A percentile compares a stretch with the other conserved stretches of the same genome.
Evolutionary conservation across 1,140 invertebrate genomes (phyloP).

Genomic region (Anoplolepis gracilipes): DNA sequence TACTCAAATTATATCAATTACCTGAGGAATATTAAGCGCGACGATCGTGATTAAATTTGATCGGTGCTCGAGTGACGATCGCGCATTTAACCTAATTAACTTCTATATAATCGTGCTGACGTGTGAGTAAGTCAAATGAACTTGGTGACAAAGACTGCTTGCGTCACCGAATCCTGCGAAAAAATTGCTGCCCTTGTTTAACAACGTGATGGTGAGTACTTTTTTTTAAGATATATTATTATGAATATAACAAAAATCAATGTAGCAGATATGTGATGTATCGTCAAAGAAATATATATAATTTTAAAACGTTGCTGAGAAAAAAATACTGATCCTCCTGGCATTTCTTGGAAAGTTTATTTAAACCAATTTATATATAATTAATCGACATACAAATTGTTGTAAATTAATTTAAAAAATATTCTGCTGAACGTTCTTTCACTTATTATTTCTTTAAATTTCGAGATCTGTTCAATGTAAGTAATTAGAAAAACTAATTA

Average conservation of each 20-base stretch:
- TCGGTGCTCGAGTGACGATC: slow-evolving; percentile 47
- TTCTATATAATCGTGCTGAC: slow-evolving; percentile 39
- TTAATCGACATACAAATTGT: too few species aligned
- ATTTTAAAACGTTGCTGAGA: neutral
- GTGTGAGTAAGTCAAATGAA: slow-evolving; percentile 10
- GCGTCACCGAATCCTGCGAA: neutral
- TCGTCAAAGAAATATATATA: neutral
- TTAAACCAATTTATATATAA: neutral
- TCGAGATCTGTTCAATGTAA: neutral
- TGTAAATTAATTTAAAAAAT: too few species aligned
- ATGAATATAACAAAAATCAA: neutral
- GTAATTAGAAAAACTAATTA: neutral
- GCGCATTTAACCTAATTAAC: slow-evolving; percentile 72
- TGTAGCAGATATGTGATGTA: neutral
- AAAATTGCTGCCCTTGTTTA: neutral
- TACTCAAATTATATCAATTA: slow-evolving; percentile 68
- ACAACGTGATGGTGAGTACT: neutral
- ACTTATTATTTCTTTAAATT: too few species aligned
- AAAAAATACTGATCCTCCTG: neutral
- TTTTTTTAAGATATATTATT: neutral
- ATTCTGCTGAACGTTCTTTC: too few species aligned
- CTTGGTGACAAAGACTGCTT: slow-evolving; percentile 1
- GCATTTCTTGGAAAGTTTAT: neutral
- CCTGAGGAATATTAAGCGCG: slow-evolving; percentile 69
- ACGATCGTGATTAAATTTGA: slow-evolving; percentile 69